These are phyloP conservation scores for Neolamprologus fasciatus DNA, from an alignment of 2,113 vertebrate species.

Conservation along the genomic window DNA sequence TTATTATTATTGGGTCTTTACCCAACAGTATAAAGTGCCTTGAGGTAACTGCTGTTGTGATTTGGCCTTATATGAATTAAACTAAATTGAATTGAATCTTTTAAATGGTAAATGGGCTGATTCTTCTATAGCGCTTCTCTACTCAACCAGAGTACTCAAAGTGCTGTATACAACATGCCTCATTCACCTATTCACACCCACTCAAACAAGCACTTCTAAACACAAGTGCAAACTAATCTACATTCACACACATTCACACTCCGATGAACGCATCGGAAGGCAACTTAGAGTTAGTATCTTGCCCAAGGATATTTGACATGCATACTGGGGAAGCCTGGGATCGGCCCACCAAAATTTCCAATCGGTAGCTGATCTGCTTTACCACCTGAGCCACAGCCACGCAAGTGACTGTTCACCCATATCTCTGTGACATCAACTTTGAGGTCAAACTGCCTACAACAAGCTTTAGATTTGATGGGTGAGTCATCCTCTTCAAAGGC, in stretches of 20 bases:
- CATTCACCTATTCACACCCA: accelerated
- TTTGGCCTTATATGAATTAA: neutral
- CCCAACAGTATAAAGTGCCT: neutral
- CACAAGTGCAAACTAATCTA: neutral
- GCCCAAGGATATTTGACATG: accelerated
- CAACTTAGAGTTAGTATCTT: neutral
- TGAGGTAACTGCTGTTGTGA: neutral
- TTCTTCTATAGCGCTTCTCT: accelerated
- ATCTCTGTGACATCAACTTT: neutral
- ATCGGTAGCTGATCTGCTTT: neutral
- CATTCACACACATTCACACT: neutral
- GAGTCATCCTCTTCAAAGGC: neutral
- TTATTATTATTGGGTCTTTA: neutral
- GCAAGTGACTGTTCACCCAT: neutral
- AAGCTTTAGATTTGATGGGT: neutral
- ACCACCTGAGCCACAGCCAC: neutral
- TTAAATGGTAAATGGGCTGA: neutral
- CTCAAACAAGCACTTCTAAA: neutral
- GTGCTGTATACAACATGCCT: neutral
- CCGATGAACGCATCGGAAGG: accelerated
- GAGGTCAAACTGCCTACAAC: neutral
- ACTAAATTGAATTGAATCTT: neutral
- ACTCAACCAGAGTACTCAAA: neutral
- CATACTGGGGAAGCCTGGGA: accelerated
- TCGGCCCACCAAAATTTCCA: neutral